phyloP scores from a whole-genome alignment of 1,140 invertebrate genomes.

The Anadara kagoshimensis region DNA sequence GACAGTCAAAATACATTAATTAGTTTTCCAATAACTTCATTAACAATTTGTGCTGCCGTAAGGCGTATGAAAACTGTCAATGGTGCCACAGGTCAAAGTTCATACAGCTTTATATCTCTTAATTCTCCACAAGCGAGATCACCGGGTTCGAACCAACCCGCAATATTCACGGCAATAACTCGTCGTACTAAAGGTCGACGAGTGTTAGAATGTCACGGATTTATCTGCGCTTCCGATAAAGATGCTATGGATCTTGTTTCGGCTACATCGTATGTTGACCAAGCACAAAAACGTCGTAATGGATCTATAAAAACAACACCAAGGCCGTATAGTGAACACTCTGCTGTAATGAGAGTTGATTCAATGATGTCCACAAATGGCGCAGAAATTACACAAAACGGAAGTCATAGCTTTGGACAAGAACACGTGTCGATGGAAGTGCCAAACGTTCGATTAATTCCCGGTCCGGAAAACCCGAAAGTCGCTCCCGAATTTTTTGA shows the following conservation, averaged over 20 bases:
- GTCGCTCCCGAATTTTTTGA: constrained; percentile 59
- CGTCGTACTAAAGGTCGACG: constrained; percentile 97
- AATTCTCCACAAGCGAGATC: constrained; percentile 84
- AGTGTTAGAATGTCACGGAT: constrained; percentile 98
- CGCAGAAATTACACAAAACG: not conserved
- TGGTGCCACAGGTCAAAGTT: constrained; percentile 65
- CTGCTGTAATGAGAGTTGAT: not conserved
- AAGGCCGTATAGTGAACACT: not conserved
- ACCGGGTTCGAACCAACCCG: constrained; percentile 84
- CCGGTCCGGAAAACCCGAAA: not conserved
- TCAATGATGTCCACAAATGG: not conserved
- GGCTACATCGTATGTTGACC: constrained; percentile 59
- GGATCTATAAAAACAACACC: constrained; percentile 45
- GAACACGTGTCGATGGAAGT: too few relatives aligned
- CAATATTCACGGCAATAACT: constrained; percentile 97
- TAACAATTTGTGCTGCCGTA: constrained; percentile 98
- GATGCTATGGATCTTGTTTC: constrained; percentile 70
- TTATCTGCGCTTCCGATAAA: constrained; percentile 87
- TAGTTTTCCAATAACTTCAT: constrained; percentile 96
- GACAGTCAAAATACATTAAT: constrained; percentile 95
- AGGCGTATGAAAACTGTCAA: constrained; percentile 61
- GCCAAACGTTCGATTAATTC: not conserved
- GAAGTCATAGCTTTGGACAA: too few relatives aligned
- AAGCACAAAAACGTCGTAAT: constrained; percentile 9
- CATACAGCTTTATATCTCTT: constrained; percentile 90